phyloP scores from a whole-genome alignment of 1,140 invertebrate genomes.

The Hypothenemus hampei region DNA sequence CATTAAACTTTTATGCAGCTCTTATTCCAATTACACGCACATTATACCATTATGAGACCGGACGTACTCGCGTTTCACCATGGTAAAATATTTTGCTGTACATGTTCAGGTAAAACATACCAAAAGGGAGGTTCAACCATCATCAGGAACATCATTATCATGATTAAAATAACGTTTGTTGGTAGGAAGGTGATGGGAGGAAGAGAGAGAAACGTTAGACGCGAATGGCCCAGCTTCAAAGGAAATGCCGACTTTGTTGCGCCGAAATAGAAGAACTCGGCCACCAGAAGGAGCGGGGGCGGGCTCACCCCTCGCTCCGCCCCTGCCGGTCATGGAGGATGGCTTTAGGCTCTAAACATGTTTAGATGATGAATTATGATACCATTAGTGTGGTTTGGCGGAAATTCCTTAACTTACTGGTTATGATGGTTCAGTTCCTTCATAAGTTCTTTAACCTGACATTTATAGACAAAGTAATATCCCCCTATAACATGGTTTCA shows the following conservation, averaged over 20 bases:
- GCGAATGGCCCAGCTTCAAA: conserved; percentile 11
- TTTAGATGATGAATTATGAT: conserved; percentile 14
- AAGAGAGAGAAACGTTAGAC: not conserved
- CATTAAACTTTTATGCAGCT: not conserved
- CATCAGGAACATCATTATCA: not conserved
- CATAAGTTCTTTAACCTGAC: too few relatives aligned
- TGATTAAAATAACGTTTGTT: not conserved
- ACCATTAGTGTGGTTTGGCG: too few relatives aligned
- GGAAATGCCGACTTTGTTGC: conserved; percentile 30
- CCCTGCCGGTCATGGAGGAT: conserved; percentile 10
- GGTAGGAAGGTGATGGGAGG: not conserved
- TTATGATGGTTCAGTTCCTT: too few relatives aligned
- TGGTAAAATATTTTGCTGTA: too few relatives aligned
- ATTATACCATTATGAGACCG: not conserved
- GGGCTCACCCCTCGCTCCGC: conserved; percentile 32
- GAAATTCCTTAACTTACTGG: too few relatives aligned
- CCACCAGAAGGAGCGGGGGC: conserved; percentile 31
- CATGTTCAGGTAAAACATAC: too few relatives aligned
- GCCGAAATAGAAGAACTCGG: conserved; percentile 35
- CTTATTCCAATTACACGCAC: not conserved
- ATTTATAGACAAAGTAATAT: too few relatives aligned
- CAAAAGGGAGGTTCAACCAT: not conserved
- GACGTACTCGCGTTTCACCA: too few relatives aligned
- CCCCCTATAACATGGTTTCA: too few relatives aligned
- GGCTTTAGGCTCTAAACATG: conserved; percentile 10